Evolutionary conservation across 2,113 vertebrate species (phyloP).

Genomic region (human): GRCh38 chr11:92531001-92531500

Average conservation of each 20-base stretch:
- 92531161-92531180: slow-evolving; percentile 78
- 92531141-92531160: slow-evolving; percentile 53
- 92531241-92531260: slow-evolving; percentile 62
- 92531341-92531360: background rate
- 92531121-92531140: slow-evolving; percentile 75
- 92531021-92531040: slow-evolving; percentile 38
- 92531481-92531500: background rate
- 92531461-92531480: background rate
- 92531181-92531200: slow-evolving; percentile 64
- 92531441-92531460: background rate
- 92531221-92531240: slow-evolving; percentile 51
- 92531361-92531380: background rate
- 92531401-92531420: accelerated
- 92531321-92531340: slow-evolving; percentile 12
- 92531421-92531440: background rate
- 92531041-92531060: accelerated
- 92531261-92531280: slow-evolving; percentile 64
- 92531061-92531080: slow-evolving; percentile 64
- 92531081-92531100: slow-evolving; percentile 62
- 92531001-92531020: background rate
- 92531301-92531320: slow-evolving; percentile 55
- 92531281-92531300: slow-evolving; percentile 64
- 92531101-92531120: slow-evolving; percentile 74
- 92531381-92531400: background rate
- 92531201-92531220: slow-evolving; percentile 71